These are phyloP conservation scores for Halcyon malimbica DNA, from an alignment of 2,113 vertebrate species.

Conservation along the genomic window DNA sequence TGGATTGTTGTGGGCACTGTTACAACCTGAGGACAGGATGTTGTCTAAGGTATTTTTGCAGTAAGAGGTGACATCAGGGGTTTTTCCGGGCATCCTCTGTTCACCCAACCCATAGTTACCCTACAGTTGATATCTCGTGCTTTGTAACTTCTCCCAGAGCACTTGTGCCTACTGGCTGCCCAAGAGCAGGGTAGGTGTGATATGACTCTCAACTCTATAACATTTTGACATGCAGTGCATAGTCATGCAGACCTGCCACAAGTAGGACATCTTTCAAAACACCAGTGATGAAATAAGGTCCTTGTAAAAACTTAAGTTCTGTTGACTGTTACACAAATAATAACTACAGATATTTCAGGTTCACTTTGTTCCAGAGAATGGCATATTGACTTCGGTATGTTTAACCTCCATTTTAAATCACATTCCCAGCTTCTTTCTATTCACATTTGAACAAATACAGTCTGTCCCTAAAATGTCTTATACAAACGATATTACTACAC, in stretches of 20 bases:
- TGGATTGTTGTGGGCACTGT: not conserved
- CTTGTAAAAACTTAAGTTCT: not conserved
- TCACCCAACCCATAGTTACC: not conserved
- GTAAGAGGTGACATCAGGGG: accelerated
- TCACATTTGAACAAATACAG: not conserved
- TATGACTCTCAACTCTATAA: not conserved
- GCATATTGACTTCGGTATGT: not conserved
- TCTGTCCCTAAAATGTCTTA: not conserved
- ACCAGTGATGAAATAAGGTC: not conserved
- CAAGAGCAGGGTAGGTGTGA: not conserved
- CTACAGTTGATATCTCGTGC: not conserved
- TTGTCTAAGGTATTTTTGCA: not conserved
- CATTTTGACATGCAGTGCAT: not conserved
- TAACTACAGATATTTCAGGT: not conserved
- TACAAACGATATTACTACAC: too few species aligned
- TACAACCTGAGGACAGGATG: not conserved
- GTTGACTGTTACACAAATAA: not conserved
- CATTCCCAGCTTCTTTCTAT: not conserved
- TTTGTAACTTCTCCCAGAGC: not conserved
- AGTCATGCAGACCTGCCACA: not conserved
- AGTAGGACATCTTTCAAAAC: not conserved
- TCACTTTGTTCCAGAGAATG: not conserved
- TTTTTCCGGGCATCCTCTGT: not conserved
- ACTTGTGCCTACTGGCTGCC: not conserved
- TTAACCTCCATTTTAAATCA: not conserved